A percentile compares a stretch with the other conserved stretches of the same genome.
These are phyloP conservation scores for Zaprionus vittiger DNA, from an alignment of 1,140 invertebrate genomes.

Conservation along the genomic window DNA sequence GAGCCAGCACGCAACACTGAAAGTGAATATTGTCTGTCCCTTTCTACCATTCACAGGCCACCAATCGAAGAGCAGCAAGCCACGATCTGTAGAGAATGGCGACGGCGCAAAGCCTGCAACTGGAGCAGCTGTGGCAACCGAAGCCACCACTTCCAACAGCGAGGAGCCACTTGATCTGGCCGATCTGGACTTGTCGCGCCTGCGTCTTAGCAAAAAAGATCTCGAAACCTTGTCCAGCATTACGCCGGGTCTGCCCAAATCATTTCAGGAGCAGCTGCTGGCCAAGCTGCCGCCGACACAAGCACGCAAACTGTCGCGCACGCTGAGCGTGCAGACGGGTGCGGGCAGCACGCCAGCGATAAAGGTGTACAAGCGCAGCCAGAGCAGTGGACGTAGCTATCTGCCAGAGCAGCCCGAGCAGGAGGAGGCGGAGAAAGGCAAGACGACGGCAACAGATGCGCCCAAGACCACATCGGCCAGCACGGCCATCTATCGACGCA, in stretches of 20 bases:
- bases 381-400: constrained; percentile 73
- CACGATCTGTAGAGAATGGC: constrained; percentile 35
- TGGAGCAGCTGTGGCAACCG: not conserved
- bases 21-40: not conserved
- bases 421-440: constrained; percentile 24
- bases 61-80: constrained; percentile 48
- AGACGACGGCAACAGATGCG: constrained; percentile 53
- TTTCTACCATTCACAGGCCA: constrained; percentile 53
- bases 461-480: constrained; percentile 63
- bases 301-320: constrained; percentile 86
- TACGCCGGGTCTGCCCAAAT: constrained; percentile 87
- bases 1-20: not conserved
- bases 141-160: not conserved
- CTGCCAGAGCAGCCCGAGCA: constrained; percentile 38
- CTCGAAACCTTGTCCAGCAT: constrained; percentile 87
- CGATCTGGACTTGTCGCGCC: constrained; percentile 87
- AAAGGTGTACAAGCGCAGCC: constrained; percentile 79
- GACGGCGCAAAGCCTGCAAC: not conserved
- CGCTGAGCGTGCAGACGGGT: constrained; percentile 86
- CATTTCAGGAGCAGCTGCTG: constrained; percentile 87
- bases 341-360: constrained; percentile 30
- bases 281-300: constrained; percentile 87
- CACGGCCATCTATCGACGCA: constrained; percentile 67
- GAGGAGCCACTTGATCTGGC: constrained; percentile 87
- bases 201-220: constrained; percentile 88